These are phyloP conservation scores for Perca schrenkii DNA, from an alignment of 2,113 vertebrate genomes.

Conservation along the genomic window DNA sequence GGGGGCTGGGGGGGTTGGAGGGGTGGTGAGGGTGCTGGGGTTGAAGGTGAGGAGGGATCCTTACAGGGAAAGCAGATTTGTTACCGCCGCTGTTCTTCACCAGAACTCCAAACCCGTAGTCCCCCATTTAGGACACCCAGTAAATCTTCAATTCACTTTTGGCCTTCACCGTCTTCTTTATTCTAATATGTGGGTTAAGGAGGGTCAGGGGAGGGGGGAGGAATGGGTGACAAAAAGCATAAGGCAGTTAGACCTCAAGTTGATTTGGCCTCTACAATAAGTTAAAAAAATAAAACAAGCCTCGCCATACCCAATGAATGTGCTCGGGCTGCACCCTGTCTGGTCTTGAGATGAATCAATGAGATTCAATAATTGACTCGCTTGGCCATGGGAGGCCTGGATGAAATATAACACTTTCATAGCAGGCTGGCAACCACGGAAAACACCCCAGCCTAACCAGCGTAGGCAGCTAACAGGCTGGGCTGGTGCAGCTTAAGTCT, in stretches of 20 bases:
- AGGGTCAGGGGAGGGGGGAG: neutral
- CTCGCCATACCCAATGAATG: conserved; percentile 55
- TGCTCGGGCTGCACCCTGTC: conserved; percentile 71
- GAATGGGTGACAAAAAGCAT: conserved; percentile 25
- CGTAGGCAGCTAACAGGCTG: conserved; percentile 57
- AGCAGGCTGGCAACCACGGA: conserved; percentile 58
- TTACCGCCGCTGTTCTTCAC: conserved; percentile 98
- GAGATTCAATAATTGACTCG: conserved; percentile 78
- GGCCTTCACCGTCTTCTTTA: conserved; percentile 76
- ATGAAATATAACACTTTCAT: conserved; percentile 68
- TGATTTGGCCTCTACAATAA: conserved; percentile 39
- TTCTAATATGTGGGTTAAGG: conserved; percentile 60
- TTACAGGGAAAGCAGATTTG: conserved; percentile 98
- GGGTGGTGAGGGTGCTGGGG: conserved; percentile 96
- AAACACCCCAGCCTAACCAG: conserved; percentile 67
- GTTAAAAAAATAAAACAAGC: conserved; percentile 18
- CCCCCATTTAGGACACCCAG: conserved; percentile 95
- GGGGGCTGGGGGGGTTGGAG: conserved; percentile 91
- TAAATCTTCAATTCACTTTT: conserved; percentile 75
- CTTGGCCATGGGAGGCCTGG: conserved; percentile 67
- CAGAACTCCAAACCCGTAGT: conserved; percentile 99
- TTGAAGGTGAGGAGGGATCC: conserved; percentile 98
- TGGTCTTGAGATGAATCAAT: conserved; percentile 80
- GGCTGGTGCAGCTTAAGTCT: conserved; percentile 71
- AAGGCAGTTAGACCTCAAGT: conserved; percentile 49